Conservation (phyloP, 2,113 vertebrate species). For the Sceloporus tristichus region DNA sequence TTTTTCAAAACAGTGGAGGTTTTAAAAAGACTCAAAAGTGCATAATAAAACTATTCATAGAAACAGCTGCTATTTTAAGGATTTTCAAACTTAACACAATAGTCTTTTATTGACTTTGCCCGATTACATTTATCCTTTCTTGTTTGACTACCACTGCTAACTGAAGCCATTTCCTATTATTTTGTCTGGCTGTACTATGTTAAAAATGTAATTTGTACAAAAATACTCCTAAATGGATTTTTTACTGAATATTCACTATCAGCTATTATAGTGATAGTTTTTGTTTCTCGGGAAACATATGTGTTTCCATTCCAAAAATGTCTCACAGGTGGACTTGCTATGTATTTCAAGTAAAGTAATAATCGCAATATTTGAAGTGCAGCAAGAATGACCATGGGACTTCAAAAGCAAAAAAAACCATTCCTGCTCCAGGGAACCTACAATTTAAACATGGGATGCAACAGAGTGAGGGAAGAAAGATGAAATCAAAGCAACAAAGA, state of each 20-base stretch:
- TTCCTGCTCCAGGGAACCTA: neutral
- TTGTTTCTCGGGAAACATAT: neutral
- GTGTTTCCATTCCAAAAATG: neutral
- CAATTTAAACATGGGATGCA: neutral
- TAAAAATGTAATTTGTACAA: neutral
- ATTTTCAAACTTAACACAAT: neutral
- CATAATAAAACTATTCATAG: conserved; percentile 23
- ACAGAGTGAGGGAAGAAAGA: neutral
- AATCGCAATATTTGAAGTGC: neutral
- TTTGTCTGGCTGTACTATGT: conserved; percentile 25
- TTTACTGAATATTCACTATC: too few relatives aligned
- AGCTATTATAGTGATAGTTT: neutral
- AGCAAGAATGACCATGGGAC: neutral
- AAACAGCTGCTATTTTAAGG: neutral
- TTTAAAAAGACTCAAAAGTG: conserved; percentile 24
- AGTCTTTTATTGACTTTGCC: conserved; percentile 28
- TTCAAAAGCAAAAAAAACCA: neutral
- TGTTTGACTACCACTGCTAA: neutral
- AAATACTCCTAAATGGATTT: too few relatives aligned
- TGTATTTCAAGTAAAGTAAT: neutral
- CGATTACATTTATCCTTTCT: neutral
- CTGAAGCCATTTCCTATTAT: neutral
- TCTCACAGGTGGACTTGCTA: neutral
- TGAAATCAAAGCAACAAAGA: neutral
- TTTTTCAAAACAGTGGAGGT: conserved; percentile 22